Percentiles rank a stretch among this genome's conserved stretches.
Conservation (phyloP, 2,797 vertebrate genomes). For the Muraenolepis orangiensis region DNA sequence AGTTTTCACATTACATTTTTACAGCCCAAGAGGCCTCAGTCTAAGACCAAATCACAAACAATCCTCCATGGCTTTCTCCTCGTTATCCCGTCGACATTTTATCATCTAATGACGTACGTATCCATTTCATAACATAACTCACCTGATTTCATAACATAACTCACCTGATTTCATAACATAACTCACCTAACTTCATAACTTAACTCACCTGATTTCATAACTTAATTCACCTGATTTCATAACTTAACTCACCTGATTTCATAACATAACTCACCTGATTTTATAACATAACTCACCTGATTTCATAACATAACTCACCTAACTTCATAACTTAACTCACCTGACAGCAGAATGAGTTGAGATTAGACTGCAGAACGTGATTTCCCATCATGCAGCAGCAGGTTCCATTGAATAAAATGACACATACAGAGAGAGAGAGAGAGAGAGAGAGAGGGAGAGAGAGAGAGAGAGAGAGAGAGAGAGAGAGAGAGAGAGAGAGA, state of each 20-base stretch:
- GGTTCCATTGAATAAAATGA: neutral
- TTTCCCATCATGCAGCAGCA: neutral
- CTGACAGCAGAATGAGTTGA: neutral
- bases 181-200: neutral
- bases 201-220: no score
- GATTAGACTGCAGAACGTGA: neutral
- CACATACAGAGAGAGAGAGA: neutral
- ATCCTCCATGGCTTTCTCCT: no score
- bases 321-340: neutral
- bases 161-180: neutral
- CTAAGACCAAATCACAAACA: no score
- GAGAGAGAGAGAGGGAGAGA: neutral
- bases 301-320: neutral
- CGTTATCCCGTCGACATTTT: no score
- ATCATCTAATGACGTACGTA: neutral
- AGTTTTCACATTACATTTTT: no score
- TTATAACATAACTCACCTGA: neutral
- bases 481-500: neutral
- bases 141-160: neutral
- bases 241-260: no score
- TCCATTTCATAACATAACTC: neutral
- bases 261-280: no score
- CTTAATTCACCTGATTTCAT: no score
- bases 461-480: neutral
- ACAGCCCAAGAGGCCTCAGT: no score